phyloP scores from a whole-genome alignment of 2,888 invertebrate species.

The Archaeoteleia sp. region DNA sequence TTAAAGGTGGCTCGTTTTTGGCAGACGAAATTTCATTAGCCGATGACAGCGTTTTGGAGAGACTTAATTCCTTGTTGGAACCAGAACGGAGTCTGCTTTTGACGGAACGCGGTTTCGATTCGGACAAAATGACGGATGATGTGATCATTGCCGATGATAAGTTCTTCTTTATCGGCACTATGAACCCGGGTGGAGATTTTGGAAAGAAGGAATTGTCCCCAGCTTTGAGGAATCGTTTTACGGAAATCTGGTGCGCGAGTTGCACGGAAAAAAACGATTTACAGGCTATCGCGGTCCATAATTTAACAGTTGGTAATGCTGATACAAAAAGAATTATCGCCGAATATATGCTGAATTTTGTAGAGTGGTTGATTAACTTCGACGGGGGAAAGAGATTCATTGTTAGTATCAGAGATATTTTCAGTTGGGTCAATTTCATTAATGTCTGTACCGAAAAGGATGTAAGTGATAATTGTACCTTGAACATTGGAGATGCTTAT shows the following conservation, averaged over 20 bases:
- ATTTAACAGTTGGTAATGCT: slow-evolving; percentile 79
- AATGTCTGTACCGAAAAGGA: slow-evolving; percentile 77
- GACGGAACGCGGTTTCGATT: slow-evolving; percentile 88
- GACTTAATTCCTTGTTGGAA: slow-evolving; percentile 96
- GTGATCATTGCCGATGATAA: slow-evolving; percentile 81
- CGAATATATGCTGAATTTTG: slow-evolving; percentile 85
- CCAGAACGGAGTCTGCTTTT: slow-evolving; percentile 93
- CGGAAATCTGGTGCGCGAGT: slow-evolving; percentile 98
- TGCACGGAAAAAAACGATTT: slow-evolving; percentile 85
- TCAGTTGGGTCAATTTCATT: slow-evolving; percentile 95
- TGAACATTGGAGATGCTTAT: slow-evolving; percentile 81
- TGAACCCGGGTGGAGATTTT: slow-evolving; percentile 99
- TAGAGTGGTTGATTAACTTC: slow-evolving; percentile 84
- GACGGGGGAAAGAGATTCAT: slow-evolving; percentile 86
- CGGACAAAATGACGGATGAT: slow-evolving; percentile 70
- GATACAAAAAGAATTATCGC: slow-evolving; percentile 80
- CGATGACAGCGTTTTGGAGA: slow-evolving; percentile 97
- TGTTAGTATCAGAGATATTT: slow-evolving; percentile 92
- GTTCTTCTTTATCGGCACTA: slow-evolving; percentile 95
- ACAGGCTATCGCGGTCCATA: slow-evolving; percentile 86
- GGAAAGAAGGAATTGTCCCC: slow-evolving; percentile 99
- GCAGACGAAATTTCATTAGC: slow-evolving; percentile 99
- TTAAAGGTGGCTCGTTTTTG: slow-evolving; percentile 89
- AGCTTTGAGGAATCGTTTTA: slow-evolving; percentile 96
- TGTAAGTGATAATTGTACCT: slow-evolving; percentile 61